Evolutionary conservation across 2,797 vertebrate genomes (phyloP), one percentile per base, ranked within the genome.

Genomic region (Channa striata): DNA sequence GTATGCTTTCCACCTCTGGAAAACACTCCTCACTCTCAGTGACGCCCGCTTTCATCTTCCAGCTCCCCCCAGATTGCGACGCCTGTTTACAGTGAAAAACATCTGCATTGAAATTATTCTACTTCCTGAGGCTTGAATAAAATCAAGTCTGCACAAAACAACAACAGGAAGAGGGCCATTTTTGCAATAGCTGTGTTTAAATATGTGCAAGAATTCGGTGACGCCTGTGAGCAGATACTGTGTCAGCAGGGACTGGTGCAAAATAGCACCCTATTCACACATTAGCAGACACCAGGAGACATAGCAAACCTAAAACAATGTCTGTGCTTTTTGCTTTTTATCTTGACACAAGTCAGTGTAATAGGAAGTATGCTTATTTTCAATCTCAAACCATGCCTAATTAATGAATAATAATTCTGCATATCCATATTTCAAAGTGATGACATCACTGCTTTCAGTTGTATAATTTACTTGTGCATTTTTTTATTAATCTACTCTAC

Each of bases 61-160:
- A 58, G 72, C 84, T 78, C 70, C 78, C 75, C 80, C 80, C 84
- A 80, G 64, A 89, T 90, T 52, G 62, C 86, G 77, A 73, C 58
- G 83, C 87, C 91, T 93, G 93, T 92, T 94, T 91, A 93, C 92
- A 92, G 93, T 94, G 92, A 93, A 92, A 94, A 94, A 94, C 93
- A 94, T 94, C 94, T 94, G 94, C 93, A 94, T 93, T 94, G 91
- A 93, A 94, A 94, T 92, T 91, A 95, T 94, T 94, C 92, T 84
- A 89, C 91, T 94, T 95, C 93, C 93, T 84, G 91, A 77, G 93
- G 93, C 92, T 89, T 94, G 92, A 94, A 94, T 92, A 92, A 93
- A 94, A 92, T 91, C 92, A 89, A 87, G 92, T 87, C 87, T 89
- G 85, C 77, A 77, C 91, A 93, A 92, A 94, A 94, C 91, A 94